Evolutionary conservation across 2,113 vertebrate genomes (phyloP), one percentile per base, ranked within the genome.

Genomic region (Oryzias javanicus): DNA sequence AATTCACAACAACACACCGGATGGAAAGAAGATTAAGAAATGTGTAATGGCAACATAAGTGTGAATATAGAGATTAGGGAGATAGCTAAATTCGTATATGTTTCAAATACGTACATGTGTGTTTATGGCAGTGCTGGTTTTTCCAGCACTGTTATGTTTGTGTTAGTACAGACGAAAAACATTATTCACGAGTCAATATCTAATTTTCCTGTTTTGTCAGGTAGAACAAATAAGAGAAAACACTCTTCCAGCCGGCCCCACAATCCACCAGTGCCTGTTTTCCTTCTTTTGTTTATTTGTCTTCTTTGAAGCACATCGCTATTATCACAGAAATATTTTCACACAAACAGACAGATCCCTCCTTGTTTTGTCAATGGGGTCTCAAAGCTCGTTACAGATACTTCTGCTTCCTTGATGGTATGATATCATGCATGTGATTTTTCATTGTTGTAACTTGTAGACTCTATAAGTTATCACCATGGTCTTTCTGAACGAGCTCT

Each of bases 161-260:
- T 17, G 75, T 70, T 70, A 1, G 3, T 25, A 49, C 29, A 62
- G 75, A 78, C 72, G 57, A 80, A 83, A 86, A 82, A 67, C 60
- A 79, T 71, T 76, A 76, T 83, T 79, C 69, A 59, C 48, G 40
- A 73, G 73, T 89, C 85, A 84, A 89, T 86, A 85, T 71, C 77
- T 68, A 76, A 87, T 88, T 87, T 82, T 74, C 79, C 73, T 82
- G 83, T 85, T 87, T 74, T 80, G 69, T 74, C 79, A 79, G 74
- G 76, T 84, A 85, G 79, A 86, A 87, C 78, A 85, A 81, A 90
- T 55, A 58, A 56, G 60, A 80, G 52, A 73, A 64, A 76, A 84
- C 44, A 56, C 27, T 51, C 20, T 40, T n/a, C 35, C 27, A 47
- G 25, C 20, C 48, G 63, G 75, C 61, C 60, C 72, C 40, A 49